These are phyloP conservation scores for Caenorhabditis elegans DNA, from an alignment of 1,140 invertebrate genomes.

Conservation along the genomic window WBcel235 BX284606.5:8793001-8793500, in stretches of 20 bases:
- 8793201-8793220: neutral
- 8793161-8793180: neutral
- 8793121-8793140: neutral
- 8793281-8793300: neutral
- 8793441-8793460: neutral
- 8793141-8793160: neutral
- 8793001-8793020: neutral
- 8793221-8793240: neutral
- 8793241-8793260: neutral
- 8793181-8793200: constrained; percentile 18
- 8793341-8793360: neutral
- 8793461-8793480: constrained; percentile 5
- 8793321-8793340: neutral
- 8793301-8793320: neutral
- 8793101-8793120: too few relatives aligned
- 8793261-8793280: neutral
- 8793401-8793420: neutral
- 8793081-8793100: neutral
- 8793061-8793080: neutral
- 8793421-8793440: constrained; percentile 15
- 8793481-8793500: constrained; percentile 12
- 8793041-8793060: constrained; percentile 7
- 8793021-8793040: neutral
- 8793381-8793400: neutral
- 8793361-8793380: neutral